phyloP scores from a whole-genome alignment of 2,888 invertebrate species.

The Geophilus truncorum region DNA sequence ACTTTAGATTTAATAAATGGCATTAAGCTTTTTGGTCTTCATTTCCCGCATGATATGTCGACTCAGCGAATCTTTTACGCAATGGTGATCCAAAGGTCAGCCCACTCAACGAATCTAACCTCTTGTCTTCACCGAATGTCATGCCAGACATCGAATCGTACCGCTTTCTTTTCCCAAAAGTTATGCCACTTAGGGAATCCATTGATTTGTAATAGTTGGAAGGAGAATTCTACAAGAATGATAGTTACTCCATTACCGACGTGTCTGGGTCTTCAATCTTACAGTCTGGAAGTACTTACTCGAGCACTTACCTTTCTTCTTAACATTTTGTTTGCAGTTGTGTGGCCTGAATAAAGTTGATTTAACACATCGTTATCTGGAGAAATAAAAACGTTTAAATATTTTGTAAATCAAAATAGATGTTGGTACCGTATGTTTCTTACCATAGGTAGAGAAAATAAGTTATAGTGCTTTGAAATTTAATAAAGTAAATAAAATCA shows the following conservation, averaged over 20 bases:
- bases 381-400: not conserved
- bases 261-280: too few species aligned
- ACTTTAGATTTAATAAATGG: not conserved
- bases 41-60: not conserved
- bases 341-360: not conserved
- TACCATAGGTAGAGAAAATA: not conserved
- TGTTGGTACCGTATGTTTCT: too few species aligned
- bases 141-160: not conserved
- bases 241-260: too few species aligned
- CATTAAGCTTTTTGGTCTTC: not conserved
- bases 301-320: conserved; percentile 1
- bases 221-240: not conserved
- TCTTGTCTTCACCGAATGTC: not conserved
- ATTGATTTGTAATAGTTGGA: not conserved
- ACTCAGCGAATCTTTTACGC: not conserved
- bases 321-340: not conserved
- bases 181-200: conserved; percentile 1
- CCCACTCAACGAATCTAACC: not conserved
- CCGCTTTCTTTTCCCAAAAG: not conserved
- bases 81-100: not conserved
- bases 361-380: not conserved
- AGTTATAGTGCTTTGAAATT: not conserved
- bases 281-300: too few species aligned
- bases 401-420: not conserved
- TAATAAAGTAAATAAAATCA: not conserved